Base-by-base conservation (phyloP, 37 sponge, comb jelly and placozoan genomes). In the Crambe crambe region DNA sequence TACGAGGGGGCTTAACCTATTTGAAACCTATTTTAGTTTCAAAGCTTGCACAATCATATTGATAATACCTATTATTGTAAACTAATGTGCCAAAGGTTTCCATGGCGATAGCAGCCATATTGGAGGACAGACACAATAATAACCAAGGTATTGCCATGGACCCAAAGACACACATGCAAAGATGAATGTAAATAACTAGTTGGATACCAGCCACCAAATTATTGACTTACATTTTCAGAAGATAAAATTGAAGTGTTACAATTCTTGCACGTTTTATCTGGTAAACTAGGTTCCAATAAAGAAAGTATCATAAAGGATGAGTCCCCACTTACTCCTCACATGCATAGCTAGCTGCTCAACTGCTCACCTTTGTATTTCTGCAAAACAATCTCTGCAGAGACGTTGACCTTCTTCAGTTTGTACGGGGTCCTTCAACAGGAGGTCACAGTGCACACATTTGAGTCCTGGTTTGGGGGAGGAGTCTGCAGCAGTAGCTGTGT, bases 351-450 rank as follows among this genome's bases (percentile, higher is more conserved):
- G 51, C 12, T 15, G 51, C 51, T 15, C 12, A 47, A 47, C 51
- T 47, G 51, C 6, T 47, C 12, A 47, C 51, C 51, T 47, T 47
- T 47, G 12, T 51, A 47, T 47, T 47, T 47, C 51, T 47, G 51
- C 12, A 12, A 47, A 47, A 12, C 51, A 15, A 47, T 47, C 12
- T 47, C 12, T 47, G 51, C 51, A 47, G 51, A 47, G 12, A 47
- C 51, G 40, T 0, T 47, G 51, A 47, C 51, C 12, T 12, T 47
- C 51, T 47, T 47, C 51, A 47, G 51, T 12, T 47, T 91, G 92
- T 15, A 86, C 70, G 0, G 92, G 77, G 3, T 79, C 65, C 36
- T 12, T 47, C 30, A 68, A 37, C 38, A 68, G 18, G 38, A 36
- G 18, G 20, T 35, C 39, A 18, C 36, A 35, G 31, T 68, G 39